Base-by-base conservation (phyloP, 2,888 invertebrate genomes). In the Biston stratarius region DNA sequence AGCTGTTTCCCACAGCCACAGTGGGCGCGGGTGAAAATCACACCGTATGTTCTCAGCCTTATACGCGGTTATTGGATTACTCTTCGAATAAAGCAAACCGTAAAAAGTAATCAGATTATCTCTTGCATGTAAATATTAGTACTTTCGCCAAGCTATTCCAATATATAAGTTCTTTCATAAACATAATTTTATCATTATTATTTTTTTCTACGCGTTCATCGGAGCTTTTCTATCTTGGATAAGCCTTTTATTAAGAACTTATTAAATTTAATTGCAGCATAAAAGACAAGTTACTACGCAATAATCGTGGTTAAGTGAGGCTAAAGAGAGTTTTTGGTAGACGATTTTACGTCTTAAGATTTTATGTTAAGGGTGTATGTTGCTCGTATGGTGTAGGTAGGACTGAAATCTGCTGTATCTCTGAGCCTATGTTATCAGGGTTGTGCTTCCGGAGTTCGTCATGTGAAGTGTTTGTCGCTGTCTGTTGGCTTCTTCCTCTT, bases 261-360 rank as follows among this genome's bases (percentile, higher is more conserved):
- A 76, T 78, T 77, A 74, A 75, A 78, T 75, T 79, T 74, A 75
- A 79, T 77, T 75, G 68, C 56, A 70, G 40, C 75, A 69, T 78
- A 72, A 77, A 74, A 75, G 67, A 63, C 72, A 73, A 79, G 71
- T 77, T 74, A 78, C 71, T 71, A 63, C 73, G 56, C 57, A 69
- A 64, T 71, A 71, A 71, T 68, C 59, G 65, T 53, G 65, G 67
- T 64, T 70, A 61, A 64, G 62, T 49, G 60, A 48, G 48, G 64
- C 64, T 63, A 64, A 48, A 59, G 45, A 14, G 57, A 15, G 14
- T 7, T 58, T 55, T 24, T 38, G 47, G 42, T 49, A 61, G 53
- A 52, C n/a, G 10, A 65, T 64, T 69, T 48, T 58, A n/a, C n/a
- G 12, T 52, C 68, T 64, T 71, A 52, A 48, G 42, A 14, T 9